phyloP scores from a whole-genome alignment of 1,140 invertebrate species.

The Acyrthosiphon pisum region DNA sequence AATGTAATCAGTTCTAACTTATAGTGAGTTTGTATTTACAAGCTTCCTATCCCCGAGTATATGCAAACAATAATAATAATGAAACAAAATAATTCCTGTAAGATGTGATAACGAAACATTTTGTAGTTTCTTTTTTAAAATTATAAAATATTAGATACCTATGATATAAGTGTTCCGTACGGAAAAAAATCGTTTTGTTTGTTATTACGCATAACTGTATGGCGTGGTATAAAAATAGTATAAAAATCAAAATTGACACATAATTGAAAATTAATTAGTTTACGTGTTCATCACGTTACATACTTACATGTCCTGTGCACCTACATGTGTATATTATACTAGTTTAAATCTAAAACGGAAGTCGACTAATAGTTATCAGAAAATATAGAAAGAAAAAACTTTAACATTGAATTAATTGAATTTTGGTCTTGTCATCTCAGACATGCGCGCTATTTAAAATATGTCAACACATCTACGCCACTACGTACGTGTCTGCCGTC shows the following conservation, averaged over 20 bases:
- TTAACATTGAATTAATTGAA: slow-evolving; percentile 4
- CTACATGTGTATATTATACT: neutral
- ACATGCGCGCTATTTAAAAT: neutral
- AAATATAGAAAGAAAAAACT: neutral
- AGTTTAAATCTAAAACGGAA: neutral
- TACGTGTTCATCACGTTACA: neutral
- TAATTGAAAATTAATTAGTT: neutral
- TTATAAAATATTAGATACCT: no score
- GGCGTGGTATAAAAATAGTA: neutral
- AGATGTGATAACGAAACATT: no score
- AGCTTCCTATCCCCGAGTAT: no score
- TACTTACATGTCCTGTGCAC: neutral
- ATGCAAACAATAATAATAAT: no score
- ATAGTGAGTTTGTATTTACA: no score
- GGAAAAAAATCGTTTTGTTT: neutral
- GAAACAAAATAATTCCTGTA: no score
- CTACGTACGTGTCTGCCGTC: neutral
- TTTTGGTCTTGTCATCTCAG: neutral
- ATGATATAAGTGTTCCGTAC: no score
- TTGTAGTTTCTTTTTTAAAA: no score
- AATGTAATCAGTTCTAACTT: neutral
- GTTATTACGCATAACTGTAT: neutral
- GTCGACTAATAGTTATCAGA: neutral
- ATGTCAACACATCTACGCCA: neutral
- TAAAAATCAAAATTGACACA: neutral